These are phyloP conservation scores for Andrena flavipes DNA, from an alignment of 2,888 invertebrate genomes.

Conservation along the genomic window DNA sequence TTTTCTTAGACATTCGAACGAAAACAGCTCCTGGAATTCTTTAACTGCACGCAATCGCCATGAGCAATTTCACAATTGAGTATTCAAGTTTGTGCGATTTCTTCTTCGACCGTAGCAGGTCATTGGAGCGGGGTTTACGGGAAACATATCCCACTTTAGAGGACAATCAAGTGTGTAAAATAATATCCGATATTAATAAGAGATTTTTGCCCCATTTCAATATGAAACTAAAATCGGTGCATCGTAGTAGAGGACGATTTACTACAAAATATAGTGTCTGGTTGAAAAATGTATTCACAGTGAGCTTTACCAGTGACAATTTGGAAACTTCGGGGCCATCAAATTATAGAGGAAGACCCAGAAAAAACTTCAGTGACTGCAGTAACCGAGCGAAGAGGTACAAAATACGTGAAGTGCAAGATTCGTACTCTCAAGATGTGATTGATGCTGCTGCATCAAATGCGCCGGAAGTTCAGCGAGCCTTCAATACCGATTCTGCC, in stretches of 20 bases:
- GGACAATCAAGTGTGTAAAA: not conserved
- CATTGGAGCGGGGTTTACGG: not conserved
- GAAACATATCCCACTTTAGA: not conserved
- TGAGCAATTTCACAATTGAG: not conserved
- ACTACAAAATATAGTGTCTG: not conserved
- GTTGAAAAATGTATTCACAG: not conserved
- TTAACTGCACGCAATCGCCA: not conserved
- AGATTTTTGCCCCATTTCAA: not conserved
- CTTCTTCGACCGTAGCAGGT: not conserved
- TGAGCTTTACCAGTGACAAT: not conserved
- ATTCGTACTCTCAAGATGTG: not conserved
- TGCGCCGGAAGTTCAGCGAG: not conserved
- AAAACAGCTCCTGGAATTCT: not conserved
- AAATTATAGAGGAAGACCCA: not conserved
- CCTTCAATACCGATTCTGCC: not conserved
- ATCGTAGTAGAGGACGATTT: not conserved
- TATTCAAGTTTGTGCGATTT: not conserved
- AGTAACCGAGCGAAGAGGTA: not conserved
- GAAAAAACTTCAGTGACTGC: not conserved
- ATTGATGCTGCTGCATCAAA: not conserved
- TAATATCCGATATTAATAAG: not conserved
- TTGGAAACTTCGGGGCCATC: not conserved
- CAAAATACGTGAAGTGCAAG: not conserved
- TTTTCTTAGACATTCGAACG: too few species aligned
- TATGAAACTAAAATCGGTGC: not conserved